Evolutionary conservation across 2,797 vertebrate species (phyloP).

Genomic region (Girardinus metallicus): DNA sequence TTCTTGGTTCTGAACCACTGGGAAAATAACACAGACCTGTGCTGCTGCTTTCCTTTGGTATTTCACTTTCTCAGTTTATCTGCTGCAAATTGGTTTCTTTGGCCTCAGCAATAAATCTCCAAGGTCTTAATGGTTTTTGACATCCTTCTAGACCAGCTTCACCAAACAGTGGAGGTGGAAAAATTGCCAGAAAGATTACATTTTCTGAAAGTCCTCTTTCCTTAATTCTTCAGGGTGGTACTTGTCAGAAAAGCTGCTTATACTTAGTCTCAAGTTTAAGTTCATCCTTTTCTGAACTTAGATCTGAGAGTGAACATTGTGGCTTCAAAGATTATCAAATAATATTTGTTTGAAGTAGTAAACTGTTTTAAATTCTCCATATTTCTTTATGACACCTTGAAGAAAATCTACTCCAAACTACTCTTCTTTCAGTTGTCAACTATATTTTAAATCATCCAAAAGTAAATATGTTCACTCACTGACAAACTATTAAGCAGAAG

Average conservation of each 20-base stretch:
- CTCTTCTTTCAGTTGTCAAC: background rate
- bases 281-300: background rate
- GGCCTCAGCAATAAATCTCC: constrained; percentile 13
- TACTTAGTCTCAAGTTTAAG: background rate
- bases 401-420: background rate
- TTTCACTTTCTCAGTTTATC: constrained; percentile 17
- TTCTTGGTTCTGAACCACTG: constrained; percentile 9
- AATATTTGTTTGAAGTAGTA: background rate
- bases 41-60: background rate
- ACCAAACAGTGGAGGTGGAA: background rate
- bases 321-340: background rate
- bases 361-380: background rate
- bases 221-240: constrained; percentile 24
- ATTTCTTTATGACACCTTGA: background rate
- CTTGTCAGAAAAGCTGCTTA: constrained; percentile 18
- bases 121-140: constrained; percentile 33
- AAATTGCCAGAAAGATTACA: constrained; percentile 18
- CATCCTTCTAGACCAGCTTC: constrained; percentile 20
- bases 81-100: constrained; percentile 29
- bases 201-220: constrained; percentile 28
- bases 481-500: background rate
- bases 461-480: background rate
- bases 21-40: constrained; percentile 4
- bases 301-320: background rate
- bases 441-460: background rate